A percentile compares a stretch with the other conserved stretches of the same genome.
Evolutionary conservation across 2,888 invertebrate genomes (phyloP).

Genomic region (Philereme transversata): DNA sequence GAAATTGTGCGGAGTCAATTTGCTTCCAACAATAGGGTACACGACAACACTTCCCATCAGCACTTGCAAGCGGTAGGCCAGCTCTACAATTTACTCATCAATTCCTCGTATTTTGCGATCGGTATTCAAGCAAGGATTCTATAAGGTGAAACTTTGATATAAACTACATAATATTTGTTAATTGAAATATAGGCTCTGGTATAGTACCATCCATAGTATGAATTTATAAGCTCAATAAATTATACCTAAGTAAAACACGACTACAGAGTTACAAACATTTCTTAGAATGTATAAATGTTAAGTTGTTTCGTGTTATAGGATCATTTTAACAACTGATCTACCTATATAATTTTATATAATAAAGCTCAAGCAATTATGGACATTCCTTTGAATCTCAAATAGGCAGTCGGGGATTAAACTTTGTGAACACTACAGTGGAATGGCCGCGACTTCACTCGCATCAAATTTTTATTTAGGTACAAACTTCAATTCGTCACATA

Average conservation of each 20-base stretch:
- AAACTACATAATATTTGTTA: background rate
- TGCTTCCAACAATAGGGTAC: conserved; percentile 64
- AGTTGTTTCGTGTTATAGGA: conserved; percentile 36
- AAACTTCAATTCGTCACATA: too few relatives aligned
- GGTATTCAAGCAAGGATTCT: background rate
- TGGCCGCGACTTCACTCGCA: too few relatives aligned
- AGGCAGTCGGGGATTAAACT: background rate
- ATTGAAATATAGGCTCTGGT: background rate
- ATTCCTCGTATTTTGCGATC: conserved; percentile 40
- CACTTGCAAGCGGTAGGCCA: conserved; percentile 57
- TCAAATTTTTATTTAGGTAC: too few relatives aligned
- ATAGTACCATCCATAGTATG: background rate
- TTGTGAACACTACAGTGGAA: too few relatives aligned
- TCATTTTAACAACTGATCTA: conserved; percentile 42
- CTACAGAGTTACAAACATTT: conserved; percentile 5
- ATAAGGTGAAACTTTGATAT: background rate
- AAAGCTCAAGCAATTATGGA: conserved; percentile 55
- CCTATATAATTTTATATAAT: conserved; percentile 67
- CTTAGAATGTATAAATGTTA: conserved; percentile 9
- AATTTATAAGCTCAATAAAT: background rate
- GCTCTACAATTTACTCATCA: conserved; percentile 64
- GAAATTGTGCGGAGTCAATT: conserved; percentile 75
- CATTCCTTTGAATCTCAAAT: conserved; percentile 14
- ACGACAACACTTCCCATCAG: conserved; percentile 46
- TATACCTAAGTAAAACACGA: background rate